Evolutionary conservation across 2,888 invertebrate genomes (phyloP), one percentile per base, ranked within the genome.

Genomic region (Campopleginae sp.): DNA sequence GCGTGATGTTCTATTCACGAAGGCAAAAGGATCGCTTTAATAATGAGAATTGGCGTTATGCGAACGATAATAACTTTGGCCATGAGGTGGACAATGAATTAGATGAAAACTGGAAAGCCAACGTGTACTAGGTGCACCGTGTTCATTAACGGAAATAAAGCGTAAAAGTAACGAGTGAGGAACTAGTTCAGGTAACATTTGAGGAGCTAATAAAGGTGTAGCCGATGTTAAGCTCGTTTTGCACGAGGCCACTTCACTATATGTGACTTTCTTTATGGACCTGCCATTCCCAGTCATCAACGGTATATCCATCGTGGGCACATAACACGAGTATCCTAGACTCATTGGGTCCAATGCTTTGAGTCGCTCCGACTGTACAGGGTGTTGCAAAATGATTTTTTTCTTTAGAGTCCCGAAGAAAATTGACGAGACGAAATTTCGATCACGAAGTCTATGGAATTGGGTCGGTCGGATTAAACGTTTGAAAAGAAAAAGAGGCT

Each of bases 281-380:
- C 75, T 63, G 76, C 70, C 54, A 80, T 83, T 84, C 65, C 54
- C 46, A 76, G 75, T 75, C 75, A 70, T 63, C 63, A 66, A 33
- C 46, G 75, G 51, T 78, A 58, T 58, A 78, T 51, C 31, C 19
- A 54, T 71, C 71, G 71, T 70, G 33, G 51, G 51, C 51, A 27
- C 51, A 74, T 74, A 75, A 61, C 44, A 44, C 27, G 61, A 27
- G 27, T 27, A n/a, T 63, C 19, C 61, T 42, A 63, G 61, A 61
- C 44, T 58, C 61, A 2, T 31, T 0, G 42, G 23, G 42, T 51
- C 12, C 58, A 58, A 27, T 58, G 27, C 46, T n/a, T n/a, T 31
- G 27, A 61, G 14, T 31, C 33, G 48, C 17, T 48, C 33, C 48
- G 23, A 54, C 23, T 58, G 5, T 58, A 58, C 54, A 58, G 54